Evolutionary conservation across 2,797 vertebrate genomes (phyloP).

Genomic region (Smutsia gigantea): DNA sequence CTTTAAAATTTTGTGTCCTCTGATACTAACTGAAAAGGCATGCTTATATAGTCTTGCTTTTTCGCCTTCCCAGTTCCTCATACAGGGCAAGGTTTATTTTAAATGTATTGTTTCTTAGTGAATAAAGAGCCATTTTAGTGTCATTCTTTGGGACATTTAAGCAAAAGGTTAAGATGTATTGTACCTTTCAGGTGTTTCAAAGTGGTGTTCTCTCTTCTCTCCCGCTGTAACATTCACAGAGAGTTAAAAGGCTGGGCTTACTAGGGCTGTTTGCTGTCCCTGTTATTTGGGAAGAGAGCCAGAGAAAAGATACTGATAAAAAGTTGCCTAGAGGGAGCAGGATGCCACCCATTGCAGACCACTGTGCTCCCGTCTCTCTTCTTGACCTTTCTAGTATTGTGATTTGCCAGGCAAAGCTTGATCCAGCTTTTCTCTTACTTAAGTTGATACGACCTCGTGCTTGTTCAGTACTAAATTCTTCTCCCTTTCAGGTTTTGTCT

Average conservation of each 20-base stretch:
- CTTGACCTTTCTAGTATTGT: neutral
- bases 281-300: neutral
- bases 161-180: conserved; percentile 1
- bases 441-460: neutral
- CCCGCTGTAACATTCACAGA: neutral
- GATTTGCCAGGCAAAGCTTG: neutral
- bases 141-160: conserved; percentile 22
- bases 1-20: neutral
- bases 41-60: neutral
- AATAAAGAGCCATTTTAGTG: conserved; percentile 19
- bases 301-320: neutral
- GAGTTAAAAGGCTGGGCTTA: neutral
- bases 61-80: neutral
- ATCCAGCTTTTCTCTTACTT: conserved; percentile 32
- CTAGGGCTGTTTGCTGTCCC: neutral
- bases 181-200: neutral
- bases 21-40: neutral
- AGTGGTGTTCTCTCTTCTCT: neutral
- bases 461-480: neutral
- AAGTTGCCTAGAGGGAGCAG: neutral
- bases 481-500: conserved; percentile 61
- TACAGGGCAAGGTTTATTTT: conserved; percentile 33
- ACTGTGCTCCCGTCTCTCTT: neutral
- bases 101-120: neutral
- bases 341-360: neutral